Evolutionary conservation across 2,797 vertebrate genomes (phyloP).

Genomic region (Meriones psammophilus): DNA sequence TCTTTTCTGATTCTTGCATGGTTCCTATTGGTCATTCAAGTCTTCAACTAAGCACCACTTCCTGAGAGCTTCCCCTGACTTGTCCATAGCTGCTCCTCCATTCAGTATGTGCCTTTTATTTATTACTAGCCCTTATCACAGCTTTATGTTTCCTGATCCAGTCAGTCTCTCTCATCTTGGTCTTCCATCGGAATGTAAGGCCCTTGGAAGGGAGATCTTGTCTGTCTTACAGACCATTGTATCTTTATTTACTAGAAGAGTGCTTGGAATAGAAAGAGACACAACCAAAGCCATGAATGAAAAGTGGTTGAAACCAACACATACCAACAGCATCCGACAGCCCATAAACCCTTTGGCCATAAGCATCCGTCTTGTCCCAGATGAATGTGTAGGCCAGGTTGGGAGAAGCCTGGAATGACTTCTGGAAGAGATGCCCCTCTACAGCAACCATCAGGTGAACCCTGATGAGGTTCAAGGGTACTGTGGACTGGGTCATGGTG

Average conservation of each 20-base stretch:
- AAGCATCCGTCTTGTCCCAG: constrained; percentile 99
- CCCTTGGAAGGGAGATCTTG: neutral
- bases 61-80: neutral
- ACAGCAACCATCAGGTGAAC: constrained; percentile 99
- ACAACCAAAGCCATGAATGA: neutral
- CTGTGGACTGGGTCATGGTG: constrained; percentile 97
- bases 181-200: neutral
- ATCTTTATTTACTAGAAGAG: neutral
- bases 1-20: neutral
- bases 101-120: neutral
- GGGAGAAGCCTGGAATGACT: constrained; percentile 97
- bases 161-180: neutral
- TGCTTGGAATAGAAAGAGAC: neutral
- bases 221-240: neutral
- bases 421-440: constrained; percentile 99
- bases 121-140: neutral
- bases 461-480: constrained; percentile 97
- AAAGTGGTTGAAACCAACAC: constrained; percentile 72
- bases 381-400: constrained; percentile 98
- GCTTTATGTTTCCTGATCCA: neutral
- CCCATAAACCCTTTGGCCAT: constrained; percentile 97
- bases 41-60: neutral
- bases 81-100: neutral
- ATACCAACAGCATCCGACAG: constrained; percentile 97
- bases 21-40: neutral